Evolutionary conservation across 1,140 invertebrate species (phyloP).

Genomic region (Stenopsyche tienmushanensis): DNA sequence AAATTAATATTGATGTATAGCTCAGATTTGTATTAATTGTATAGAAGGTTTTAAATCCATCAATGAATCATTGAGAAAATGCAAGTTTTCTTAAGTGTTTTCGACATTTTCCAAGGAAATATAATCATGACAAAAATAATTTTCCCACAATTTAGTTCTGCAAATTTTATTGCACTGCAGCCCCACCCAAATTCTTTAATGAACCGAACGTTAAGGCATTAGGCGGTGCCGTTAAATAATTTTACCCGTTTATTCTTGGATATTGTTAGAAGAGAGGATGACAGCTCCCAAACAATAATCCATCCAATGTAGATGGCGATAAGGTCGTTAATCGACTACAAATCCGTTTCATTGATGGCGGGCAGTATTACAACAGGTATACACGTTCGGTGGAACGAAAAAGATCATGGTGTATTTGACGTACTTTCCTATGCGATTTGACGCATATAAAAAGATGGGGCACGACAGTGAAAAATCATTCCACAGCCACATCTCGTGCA

Average conservation of each 20-base stretch:
- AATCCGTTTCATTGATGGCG: background rate
- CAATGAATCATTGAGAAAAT: background rate
- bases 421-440: conserved; percentile 41
- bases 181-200: conserved; percentile 12
- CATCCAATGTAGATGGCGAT: background rate
- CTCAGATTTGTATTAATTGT: too few relatives aligned
- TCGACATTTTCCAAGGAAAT: too few relatives aligned
- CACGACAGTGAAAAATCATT: conserved; percentile 38
- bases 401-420: conserved; percentile 28
- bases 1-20: too few relatives aligned
- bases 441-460: conserved; percentile 42
- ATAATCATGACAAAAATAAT: background rate
- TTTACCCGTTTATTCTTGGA: background rate
- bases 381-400: too few relatives aligned
- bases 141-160: background rate
- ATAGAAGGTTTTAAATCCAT: too few relatives aligned
- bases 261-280: background rate
- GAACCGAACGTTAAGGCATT: background rate
- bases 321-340: background rate
- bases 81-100: too few relatives aligned
- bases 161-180: background rate
- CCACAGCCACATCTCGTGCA: conserved; percentile 32
- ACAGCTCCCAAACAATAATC: background rate
- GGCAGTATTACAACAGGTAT: conserved; percentile 23
- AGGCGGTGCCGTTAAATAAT: background rate